Evolutionary conservation across 2,888 invertebrate species (phyloP), one percentile per base, ranked within the genome.

Genomic region (Acleris laterana): DNA sequence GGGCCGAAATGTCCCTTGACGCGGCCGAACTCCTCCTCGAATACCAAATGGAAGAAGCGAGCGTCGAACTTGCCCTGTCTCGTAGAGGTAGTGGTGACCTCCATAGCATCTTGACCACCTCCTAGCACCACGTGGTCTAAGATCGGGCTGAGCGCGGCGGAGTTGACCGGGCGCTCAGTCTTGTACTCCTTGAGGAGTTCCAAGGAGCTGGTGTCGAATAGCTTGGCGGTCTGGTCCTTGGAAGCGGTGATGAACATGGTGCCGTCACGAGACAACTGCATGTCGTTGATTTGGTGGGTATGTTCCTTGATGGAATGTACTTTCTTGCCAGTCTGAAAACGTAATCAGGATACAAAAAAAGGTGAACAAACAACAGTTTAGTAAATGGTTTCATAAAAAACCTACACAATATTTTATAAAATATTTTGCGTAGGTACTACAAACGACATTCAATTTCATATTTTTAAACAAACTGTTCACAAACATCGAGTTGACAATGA

Each of bases 1-100:
- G 99, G 99, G 76, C 99, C 99, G 84, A 99, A 99, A 93, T 99
- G 99, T 65, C 99, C 99, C 87, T 99, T 99, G n/a, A 99, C 96
- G 69, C 98, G 94, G 0, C 97, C 99, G 89, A 99, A 99, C 84
- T 99, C 99, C 82, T 99, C 98, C 90, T 99, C 99, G 87, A 98
- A 99, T 25, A 99, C 96, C 77, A 98, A 93, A 87, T 99, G 98
- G 94, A 97, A 99, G 93, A 99, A 98, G 52, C 96, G 88, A 88
- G 96, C 98, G 86, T 99, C 99, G 85, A 99, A 99, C 93, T 99
- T 99, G 61, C 99, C 99, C 69, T 97, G 96, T 75, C 98, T 95
- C 0, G 98, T 95, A 0, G 98, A 97, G 0, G 99, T 99, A 1
- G 98, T 98, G 52, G 99, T 99, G 68, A 99, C 99, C 81, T 98